Conservation (phyloP, 2,888 invertebrate species). For the Eudemis profundana region DNA sequence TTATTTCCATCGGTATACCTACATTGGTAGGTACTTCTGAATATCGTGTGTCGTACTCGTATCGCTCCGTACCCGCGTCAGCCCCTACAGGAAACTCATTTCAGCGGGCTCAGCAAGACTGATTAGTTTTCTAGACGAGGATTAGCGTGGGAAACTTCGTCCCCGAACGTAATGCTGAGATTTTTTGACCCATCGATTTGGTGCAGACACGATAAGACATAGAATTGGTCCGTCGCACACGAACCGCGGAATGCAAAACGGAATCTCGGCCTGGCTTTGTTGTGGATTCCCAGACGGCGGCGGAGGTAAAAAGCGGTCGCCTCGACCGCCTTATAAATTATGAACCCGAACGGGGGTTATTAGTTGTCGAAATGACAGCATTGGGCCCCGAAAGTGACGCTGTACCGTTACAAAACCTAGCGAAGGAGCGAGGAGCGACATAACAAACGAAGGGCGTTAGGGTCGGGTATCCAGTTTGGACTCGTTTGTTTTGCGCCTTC, state of each 20-base stretch:
- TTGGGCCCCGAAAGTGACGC: constrained; percentile 60
- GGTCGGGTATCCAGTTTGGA: constrained; percentile 67
- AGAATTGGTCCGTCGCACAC: constrained; percentile 67
- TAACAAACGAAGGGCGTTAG: constrained; percentile 71
- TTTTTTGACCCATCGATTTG: constrained; percentile 63
- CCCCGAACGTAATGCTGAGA: constrained; percentile 53
- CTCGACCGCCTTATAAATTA: constrained; percentile 77
- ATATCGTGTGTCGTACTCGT: constrained; percentile 5
- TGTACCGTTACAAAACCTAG: constrained; percentile 76
- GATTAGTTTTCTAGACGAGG: constrained; percentile 44
- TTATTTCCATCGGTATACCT: neutral
- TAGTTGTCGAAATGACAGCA: constrained; percentile 76
- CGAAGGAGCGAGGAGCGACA: constrained; percentile 49
- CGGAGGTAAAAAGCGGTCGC: constrained; percentile 80
- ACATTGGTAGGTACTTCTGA: neutral
- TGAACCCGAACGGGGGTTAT: constrained; percentile 70
- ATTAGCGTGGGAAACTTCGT: constrained; percentile 56
- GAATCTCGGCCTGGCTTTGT: constrained; percentile 80
- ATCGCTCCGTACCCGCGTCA: constrained; percentile 24
- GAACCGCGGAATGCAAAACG: constrained; percentile 79
- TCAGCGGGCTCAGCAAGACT: constrained; percentile 36
- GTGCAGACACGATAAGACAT: constrained; percentile 66
- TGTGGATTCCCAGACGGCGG: constrained; percentile 83
- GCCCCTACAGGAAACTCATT: constrained; percentile 37
- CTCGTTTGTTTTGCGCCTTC: constrained; percentile 62